Conservation (phyloP, 2,888 invertebrate genomes). For the Protodeltote pygarga region DNA sequence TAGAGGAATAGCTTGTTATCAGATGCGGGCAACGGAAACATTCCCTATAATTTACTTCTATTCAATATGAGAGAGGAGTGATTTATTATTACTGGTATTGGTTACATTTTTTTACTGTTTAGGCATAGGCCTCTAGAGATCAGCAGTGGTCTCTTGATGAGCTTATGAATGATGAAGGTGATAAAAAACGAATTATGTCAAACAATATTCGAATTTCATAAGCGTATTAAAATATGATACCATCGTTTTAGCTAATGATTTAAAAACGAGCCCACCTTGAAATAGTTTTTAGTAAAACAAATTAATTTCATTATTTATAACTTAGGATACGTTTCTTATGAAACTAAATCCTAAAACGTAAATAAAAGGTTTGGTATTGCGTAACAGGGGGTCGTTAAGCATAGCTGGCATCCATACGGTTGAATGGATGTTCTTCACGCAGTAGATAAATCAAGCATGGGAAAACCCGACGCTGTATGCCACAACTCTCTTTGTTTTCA, state of each 20-base stretch:
- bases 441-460: conserved; percentile 67
- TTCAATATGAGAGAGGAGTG: conserved; percentile 66
- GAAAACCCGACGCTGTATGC: conserved; percentile 59
- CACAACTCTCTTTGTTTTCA: conserved; percentile 56
- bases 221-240: conserved; percentile 37
- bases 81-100: conserved; percentile 73
- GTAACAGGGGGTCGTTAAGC: conserved; percentile 22
- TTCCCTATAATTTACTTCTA: conserved; percentile 73
- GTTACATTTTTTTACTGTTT: conserved; percentile 57
- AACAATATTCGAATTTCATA: conserved; percentile 22
- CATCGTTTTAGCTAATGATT: conserved; percentile 48
- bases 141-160: no score
- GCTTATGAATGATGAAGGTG: no score
- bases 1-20: conserved; percentile 61
- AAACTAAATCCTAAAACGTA: conserved; percentile 30
- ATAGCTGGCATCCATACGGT: conserved; percentile 48
- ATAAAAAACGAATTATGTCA: conserved; percentile 32
- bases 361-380: conserved; percentile 45
- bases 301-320: conserved; percentile 45
- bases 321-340: conserved; percentile 16
- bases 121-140: no score
- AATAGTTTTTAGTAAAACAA: conserved; percentile 46
- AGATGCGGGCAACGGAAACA: conserved; percentile 81
- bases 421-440: conserved; percentile 63
- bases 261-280: conserved; percentile 49